Evolutionary conservation across 2,797 vertebrate genomes (phyloP), one percentile per base, ranked within the genome.

Genomic region (Hyperoplus immaculatus): DNA sequence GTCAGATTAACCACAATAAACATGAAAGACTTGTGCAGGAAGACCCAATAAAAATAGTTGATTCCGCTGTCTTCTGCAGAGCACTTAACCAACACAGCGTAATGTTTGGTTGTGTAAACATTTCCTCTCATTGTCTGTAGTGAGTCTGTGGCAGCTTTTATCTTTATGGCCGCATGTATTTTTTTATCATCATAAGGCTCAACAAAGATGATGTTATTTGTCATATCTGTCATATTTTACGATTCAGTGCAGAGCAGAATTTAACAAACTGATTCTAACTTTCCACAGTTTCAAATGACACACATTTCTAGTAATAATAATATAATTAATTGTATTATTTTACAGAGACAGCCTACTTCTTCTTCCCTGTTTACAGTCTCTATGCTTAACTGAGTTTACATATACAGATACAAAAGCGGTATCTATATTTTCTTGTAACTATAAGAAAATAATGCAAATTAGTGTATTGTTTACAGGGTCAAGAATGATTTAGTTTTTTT

Each of bases 121-220:
- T 64, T 81, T 73, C 58, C 43, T 56, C 12, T 73, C 16, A 18
- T 66, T 67, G 65, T 79, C 65, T 42, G 72, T 50, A 49, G 45
- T 76, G 85, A 86, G 45, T 86, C 55, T 80, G 64, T 74, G 54
- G 63, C 88, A 77, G 74, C 69, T 77, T 81, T 87, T 78, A 75
- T 72, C 15, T 81, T 83, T 69, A 81, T 80, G 61, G 82, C 81
- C 61, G 45, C 69, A 69, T 60, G 13, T 56, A 41, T 43, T 82
- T 43, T 82, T 87, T 74, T 56, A 76, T 84, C 46, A 78, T 78
- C 72, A 56, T 73, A 41, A 79, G 57, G 39, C 49, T 71, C 46
- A 15, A 41, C 5, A 21, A 42, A 57, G 45, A 81, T 38, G 47
- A 21, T 67, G 15, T 65, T 56, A 10, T 47, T 49, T 58, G 3